phyloP scores from a whole-genome alignment of 1,140 invertebrate genomes.

The Papilio helenus region DNA sequence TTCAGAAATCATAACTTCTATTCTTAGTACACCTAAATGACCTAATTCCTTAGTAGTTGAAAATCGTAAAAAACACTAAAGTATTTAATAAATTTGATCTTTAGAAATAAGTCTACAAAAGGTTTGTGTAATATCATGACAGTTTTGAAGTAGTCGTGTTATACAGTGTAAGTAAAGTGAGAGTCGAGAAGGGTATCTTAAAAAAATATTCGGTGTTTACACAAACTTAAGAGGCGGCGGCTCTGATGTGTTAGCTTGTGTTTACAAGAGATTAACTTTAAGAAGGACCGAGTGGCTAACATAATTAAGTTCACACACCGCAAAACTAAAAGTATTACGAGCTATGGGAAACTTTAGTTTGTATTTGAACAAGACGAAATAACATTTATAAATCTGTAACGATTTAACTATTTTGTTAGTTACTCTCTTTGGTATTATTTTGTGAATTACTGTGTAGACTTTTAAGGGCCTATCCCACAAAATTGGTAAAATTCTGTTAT shows the following conservation, averaged over 20 bases:
- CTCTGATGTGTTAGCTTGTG: constrained; percentile 34
- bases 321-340: constrained; percentile 1
- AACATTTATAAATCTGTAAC: background rate
- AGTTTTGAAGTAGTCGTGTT: constrained; percentile 14
- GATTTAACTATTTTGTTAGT: too few relatives aligned
- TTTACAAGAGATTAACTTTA: constrained; percentile 35
- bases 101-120: background rate
- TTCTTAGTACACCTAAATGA: too few relatives aligned
- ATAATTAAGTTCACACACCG: constrained; percentile 41
- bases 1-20: too few relatives aligned
- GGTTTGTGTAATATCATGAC: background rate
- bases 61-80: background rate
- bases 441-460: too few relatives aligned
- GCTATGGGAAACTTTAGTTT: background rate
- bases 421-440: too few relatives aligned
- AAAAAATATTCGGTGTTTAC: constrained; percentile 37
- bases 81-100: background rate
- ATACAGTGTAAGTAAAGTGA: constrained; percentile 33
- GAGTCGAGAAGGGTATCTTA: background rate
- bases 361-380: background rate
- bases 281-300: background rate
- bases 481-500: background rate
- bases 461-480: too few relatives aligned
- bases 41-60: too few relatives aligned
- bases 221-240: constrained; percentile 37